Evolutionary conservation across 2,888 invertebrate species (phyloP).

Genomic region (Keiferia lycopersicella): DNA sequence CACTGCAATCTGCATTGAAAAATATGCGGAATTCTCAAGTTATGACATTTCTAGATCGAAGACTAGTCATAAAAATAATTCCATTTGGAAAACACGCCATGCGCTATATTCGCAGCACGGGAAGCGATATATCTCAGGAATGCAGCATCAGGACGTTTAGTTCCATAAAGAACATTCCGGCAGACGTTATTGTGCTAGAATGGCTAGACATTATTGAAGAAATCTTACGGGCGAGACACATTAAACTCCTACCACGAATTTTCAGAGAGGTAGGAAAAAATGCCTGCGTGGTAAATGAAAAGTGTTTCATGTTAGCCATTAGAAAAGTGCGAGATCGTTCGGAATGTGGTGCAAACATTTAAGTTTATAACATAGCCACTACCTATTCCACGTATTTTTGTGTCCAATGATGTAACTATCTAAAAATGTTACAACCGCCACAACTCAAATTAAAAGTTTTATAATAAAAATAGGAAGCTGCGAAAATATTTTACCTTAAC

Average conservation of each 20-base stretch:
- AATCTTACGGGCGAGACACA: not conserved
- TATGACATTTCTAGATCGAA: not conserved
- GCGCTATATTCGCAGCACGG: not conserved
- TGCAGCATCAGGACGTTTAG: constrained; percentile 11
- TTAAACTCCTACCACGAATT: not conserved
- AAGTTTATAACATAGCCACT: too few relatives aligned
- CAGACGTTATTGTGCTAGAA: not conserved
- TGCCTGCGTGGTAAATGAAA: too few relatives aligned
- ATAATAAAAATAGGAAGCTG: too few relatives aligned
- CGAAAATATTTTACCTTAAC: too few relatives aligned
- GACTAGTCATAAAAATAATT: not conserved
- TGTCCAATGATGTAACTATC: too few relatives aligned
- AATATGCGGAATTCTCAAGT: not conserved
- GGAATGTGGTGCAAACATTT: too few relatives aligned
- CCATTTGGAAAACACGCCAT: not conserved
- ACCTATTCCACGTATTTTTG: too few relatives aligned
- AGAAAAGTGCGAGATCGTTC: too few relatives aligned
- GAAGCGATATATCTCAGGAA: constrained; percentile 1
- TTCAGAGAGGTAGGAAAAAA: not conserved
- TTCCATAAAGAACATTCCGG: constrained; percentile 13
- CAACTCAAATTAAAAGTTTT: too few relatives aligned
- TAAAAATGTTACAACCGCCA: too few relatives aligned
- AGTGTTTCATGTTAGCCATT: too few relatives aligned
- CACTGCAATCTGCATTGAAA: not conserved
- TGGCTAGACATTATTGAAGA: not conserved